Evolutionary conservation across 2,113 vertebrate species (phyloP).

Genomic region (Seriola rivoliana): DNA sequence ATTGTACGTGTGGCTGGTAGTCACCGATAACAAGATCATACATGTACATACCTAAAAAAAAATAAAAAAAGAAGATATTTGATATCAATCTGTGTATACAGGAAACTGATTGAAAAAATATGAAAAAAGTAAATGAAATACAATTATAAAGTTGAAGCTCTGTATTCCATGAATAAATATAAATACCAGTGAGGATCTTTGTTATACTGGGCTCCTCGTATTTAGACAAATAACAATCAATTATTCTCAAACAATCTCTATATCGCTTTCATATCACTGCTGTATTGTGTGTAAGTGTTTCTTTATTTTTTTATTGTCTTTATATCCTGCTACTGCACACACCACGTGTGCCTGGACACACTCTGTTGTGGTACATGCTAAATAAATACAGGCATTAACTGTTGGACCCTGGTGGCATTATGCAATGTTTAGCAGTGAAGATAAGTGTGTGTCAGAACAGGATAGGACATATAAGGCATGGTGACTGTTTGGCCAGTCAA

Average conservation of each 20-base stretch:
- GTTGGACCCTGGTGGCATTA: not conserved
- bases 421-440: constrained; percentile 25
- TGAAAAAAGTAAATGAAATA: not conserved
- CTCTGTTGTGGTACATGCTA: not conserved
- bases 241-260: too few relatives aligned
- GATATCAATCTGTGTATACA: too few relatives aligned
- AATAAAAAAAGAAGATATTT: too few relatives aligned
- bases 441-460: not conserved
- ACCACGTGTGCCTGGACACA: not conserved
- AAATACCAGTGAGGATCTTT: not conserved
- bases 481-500: not conserved
- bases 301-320: not conserved
- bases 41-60: too few relatives aligned
- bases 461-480: constrained; percentile 35
- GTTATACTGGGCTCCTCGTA: too few relatives aligned
- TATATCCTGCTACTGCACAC: not conserved
- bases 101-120: not conserved
- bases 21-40: too few relatives aligned
- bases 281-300: not conserved
- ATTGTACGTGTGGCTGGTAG: not conserved
- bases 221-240: too few relatives aligned
- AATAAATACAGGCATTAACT: constrained; percentile 18
- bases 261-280: not conserved
- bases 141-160: not conserved
- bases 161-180: not conserved